Percentiles rank a stretch among this genome's conserved stretches.
phyloP scores from a whole-genome alignment of 2,113 vertebrate species.

The Sceloporus undulatus region DNA sequence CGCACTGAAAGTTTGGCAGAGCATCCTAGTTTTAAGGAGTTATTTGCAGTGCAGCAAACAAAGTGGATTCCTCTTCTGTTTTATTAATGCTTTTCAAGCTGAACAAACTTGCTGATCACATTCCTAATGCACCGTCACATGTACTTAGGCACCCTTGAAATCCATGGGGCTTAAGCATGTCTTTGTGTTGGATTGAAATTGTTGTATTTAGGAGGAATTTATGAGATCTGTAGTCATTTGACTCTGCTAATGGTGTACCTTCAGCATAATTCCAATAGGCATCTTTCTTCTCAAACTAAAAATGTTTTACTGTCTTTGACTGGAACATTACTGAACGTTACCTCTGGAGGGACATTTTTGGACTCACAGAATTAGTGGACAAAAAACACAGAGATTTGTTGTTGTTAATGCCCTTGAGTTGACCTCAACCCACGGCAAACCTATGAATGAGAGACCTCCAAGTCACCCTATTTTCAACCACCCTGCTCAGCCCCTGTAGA shows the following conservation, averaged over 20 bases:
- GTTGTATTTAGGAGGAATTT: conserved; percentile 17
- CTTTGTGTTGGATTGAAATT: conserved; percentile 30
- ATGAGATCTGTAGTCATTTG: conserved; percentile 25
- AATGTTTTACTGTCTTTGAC: conserved; percentile 2
- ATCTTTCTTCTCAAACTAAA: conserved; percentile 17
- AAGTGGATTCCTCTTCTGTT: background rate
- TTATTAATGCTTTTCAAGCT: background rate
- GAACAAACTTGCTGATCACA: background rate
- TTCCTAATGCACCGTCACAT: background rate
- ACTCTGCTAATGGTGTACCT: background rate
- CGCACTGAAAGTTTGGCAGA: conserved; percentile 29
- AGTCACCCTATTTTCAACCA: no score
- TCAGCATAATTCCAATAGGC: background rate
- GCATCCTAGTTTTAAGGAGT: conserved; percentile 43
- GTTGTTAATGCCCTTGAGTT: no score
- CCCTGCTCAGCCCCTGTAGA: no score
- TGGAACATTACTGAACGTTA: background rate
- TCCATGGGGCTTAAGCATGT: conserved; percentile 28
- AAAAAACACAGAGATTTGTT: no score
- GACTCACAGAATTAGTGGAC: background rate
- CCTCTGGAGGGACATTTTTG: background rate
- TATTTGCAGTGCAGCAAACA: conserved; percentile 52
- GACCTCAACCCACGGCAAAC: no score
- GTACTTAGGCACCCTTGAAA: background rate
- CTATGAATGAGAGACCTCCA: no score